Conservation (phyloP, 1,140 invertebrate genomes). For the Ylistrum balloti region DNA sequence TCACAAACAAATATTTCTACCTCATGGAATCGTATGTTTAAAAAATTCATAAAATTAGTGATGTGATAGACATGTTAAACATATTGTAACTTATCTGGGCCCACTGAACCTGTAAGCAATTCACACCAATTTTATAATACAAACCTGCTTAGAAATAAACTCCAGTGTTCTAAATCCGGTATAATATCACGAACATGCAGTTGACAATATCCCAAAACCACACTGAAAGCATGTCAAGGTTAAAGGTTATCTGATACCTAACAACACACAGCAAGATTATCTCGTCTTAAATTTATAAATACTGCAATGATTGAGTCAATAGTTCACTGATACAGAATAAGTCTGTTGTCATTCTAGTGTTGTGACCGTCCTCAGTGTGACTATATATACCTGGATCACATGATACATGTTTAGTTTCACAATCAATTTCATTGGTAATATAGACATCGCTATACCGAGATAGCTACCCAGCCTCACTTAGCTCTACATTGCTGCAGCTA, state of each 20-base stretch:
- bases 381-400: constrained; percentile 7
- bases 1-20: too few relatives aligned
- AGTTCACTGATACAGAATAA: background rate
- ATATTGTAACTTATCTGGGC: too few relatives aligned
- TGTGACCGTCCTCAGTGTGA: background rate
- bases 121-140: background rate
- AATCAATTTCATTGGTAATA: constrained; percentile 35
- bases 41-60: too few relatives aligned
- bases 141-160: background rate
- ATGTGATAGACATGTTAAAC: too few relatives aligned
- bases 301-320: background rate
- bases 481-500: background rate
- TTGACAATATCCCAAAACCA: background rate
- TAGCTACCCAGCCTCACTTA: background rate
- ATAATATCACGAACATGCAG: background rate
- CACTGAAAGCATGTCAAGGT: background rate
- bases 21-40: too few relatives aligned
- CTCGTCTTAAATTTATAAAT: background rate
- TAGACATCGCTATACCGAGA: background rate
- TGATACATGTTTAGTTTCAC: constrained; percentile 34
- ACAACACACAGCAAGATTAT: background rate
- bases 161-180: background rate
- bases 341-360: background rate
- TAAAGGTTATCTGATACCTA: background rate
- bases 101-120: too few relatives aligned